Evolutionary conservation across 2,113 vertebrate species (phyloP), one percentile per base, ranked within the genome.

Genomic region (Takifugu flavidus): DNA sequence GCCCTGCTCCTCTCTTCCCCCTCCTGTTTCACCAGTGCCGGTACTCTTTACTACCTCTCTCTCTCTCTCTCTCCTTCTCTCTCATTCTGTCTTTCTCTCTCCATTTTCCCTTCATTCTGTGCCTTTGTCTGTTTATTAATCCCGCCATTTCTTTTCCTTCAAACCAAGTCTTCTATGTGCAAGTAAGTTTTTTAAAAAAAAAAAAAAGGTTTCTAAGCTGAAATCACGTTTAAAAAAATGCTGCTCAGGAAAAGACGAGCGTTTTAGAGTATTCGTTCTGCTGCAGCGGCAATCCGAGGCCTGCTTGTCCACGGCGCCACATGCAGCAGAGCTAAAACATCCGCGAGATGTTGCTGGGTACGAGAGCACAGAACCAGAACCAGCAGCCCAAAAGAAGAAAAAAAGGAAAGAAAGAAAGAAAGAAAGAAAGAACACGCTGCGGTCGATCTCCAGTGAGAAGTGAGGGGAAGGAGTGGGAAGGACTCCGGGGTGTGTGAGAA

Each of bases 381-480:
- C 64, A 70, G 58, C 65, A 71, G 74, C 54, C 63, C 59, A 67
- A 26, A 62, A 71, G 67, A 71, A 61, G 56, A 82, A 59, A 62
- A 56, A 43, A 42, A 64, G 53, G 65, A 59, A 60, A 61, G 63
- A 71, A 68, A 71, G 64, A 57, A 80, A 57, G 62, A 61, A 65
- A 75, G 62, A 71, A 68, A 67, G 74, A 62, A 70, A 56, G 28
- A 80, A 72, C 79, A 72, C 39, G 72, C 58, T 86, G 86, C 78
- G 51, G 71, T 83, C 61, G 44, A 75, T 72, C 75, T 77, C 75
- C 71, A 79, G 72, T 75, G 77, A 82, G 78, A 85, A 79, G 78
- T 82, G 82, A 86, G 73, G 61, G 66, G 75, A 84, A 84, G 78
- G 80, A 82, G 84, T 83, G 70, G 77, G 83, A 86, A 88, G 84